Base-by-base conservation (phyloP, 2,888 invertebrate genomes). In the Uloborus plumipes region DNA sequence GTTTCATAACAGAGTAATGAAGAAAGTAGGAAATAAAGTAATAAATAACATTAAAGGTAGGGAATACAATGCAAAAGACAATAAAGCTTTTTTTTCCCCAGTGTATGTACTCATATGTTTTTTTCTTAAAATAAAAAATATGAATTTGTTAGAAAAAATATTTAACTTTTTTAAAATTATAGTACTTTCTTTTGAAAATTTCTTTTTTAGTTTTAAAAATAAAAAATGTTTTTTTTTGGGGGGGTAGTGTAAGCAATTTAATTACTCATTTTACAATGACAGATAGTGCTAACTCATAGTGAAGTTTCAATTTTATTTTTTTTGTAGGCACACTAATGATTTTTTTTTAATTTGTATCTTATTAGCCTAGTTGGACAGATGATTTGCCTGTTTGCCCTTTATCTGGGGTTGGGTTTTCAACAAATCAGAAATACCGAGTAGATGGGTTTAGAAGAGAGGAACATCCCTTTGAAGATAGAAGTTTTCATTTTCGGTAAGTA, bases 401-500 rank as follows among this genome's bases (percentile, higher is more conserved):
- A 18, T 84, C 85, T 62, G 85, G 85, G 14, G 84, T 84, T 69
- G 85, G 85, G 4, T 82, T 67, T 39, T 82, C 82, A 26, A 82
- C 85, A 15, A 85, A 94, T 89, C 93, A 93, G 88, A 91, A 93
- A 65, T 94, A 94, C 87, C 89, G 93, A 74, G 92, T 93, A 87
- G 93, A 93, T 90, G 94, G 93, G 1, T 91, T 92, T 86, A 90
- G 93, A 64, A 91, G 92, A 86, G 92, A 93, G 86, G 93, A 92
- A 84, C 93, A 94, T 88, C 90, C 91, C 53, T 93, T 92, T 87
- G 93, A 94, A 88, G 94, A 94, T 88, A 91, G 93, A 81, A 94
- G 94, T 90, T 95, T 95, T 88, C 94, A 94, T 87, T 94, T 94
- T 88, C 92, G 88, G 89, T 89, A 85, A 69, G 76, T 61, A 31